These are phyloP conservation scores for Sinocyclocheilus maitianheensis DNA, from an alignment of 2,113 vertebrate genomes.

Conservation along the genomic window DNA sequence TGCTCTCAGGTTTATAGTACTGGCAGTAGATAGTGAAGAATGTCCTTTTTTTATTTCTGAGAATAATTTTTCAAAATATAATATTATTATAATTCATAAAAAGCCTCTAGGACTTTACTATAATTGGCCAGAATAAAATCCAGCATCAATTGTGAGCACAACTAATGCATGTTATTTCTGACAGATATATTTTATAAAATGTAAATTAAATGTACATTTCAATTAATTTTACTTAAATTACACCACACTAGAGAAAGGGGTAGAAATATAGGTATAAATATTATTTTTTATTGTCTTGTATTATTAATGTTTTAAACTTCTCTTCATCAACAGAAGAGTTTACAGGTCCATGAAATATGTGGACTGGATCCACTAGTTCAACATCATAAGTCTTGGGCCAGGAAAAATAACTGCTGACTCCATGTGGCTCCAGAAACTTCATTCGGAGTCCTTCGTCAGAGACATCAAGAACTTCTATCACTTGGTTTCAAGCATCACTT, in stretches of 20 bases:
- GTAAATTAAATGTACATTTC: background rate
- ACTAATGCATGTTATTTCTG: too few species aligned
- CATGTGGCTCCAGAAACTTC: background rate
- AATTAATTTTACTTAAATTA: background rate
- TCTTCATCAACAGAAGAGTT: background rate
- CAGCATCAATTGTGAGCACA: too few species aligned
- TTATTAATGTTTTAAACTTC: background rate
- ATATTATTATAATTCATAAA: too few species aligned
- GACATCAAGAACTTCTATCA: background rate
- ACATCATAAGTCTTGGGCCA: background rate
- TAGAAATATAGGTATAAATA: too few species aligned
- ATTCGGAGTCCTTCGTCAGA: background rate
- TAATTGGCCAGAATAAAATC: too few species aligned
- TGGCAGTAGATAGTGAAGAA: too few species aligned
- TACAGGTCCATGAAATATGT: background rate
- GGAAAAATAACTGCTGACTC: background rate
- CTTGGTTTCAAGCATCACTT: background rate
- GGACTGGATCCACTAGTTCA: background rate
- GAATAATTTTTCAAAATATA: too few species aligned
- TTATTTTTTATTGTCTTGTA: background rate
- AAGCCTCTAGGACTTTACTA: too few species aligned
- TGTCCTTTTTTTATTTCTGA: too few species aligned
- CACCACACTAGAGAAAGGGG: too few species aligned
- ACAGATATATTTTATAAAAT: background rate
- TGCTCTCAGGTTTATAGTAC: too few species aligned